Percentiles rank a stretch among this genome's conserved stretches.
Conservation (phyloP, 2,888 invertebrate species). For the Microplitis manilae region DNA sequence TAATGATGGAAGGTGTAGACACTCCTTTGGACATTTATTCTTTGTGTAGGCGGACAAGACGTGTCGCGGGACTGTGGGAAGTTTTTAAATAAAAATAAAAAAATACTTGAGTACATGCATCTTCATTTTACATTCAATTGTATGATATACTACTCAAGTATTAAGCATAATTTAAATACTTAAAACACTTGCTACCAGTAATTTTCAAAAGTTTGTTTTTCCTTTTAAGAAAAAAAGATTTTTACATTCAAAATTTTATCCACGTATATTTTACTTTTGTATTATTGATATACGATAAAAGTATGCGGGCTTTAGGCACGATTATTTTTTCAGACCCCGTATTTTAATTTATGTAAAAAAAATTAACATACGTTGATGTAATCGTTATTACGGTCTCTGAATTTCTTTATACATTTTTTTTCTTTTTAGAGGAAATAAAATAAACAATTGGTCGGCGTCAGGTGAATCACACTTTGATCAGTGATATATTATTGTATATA, state of each 20-base stretch:
- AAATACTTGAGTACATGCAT: background rate
- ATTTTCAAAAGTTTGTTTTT: background rate
- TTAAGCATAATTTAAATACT: background rate
- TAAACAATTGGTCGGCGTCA: slow-evolving; percentile 7
- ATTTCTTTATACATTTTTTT: background rate
- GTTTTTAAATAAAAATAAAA: background rate
- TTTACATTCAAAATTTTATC: too few relatives aligned
- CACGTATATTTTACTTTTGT: too few relatives aligned
- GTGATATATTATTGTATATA: background rate
- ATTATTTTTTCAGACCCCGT: too few relatives aligned
- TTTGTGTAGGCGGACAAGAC: slow-evolving; percentile 15
- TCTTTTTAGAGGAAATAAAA: background rate
- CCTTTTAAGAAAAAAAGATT: background rate
- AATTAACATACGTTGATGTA: too few relatives aligned
- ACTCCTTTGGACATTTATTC: slow-evolving; percentile 2
- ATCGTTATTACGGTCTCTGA: too few relatives aligned
- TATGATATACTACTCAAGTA: background rate
- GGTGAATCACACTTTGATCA: slow-evolving; percentile 21
- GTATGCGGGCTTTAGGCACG: too few relatives aligned
- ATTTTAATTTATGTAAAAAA: too few relatives aligned
- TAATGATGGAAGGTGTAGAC: background rate
- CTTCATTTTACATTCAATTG: background rate
- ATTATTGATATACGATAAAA: too few relatives aligned
- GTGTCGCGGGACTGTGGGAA: background rate
- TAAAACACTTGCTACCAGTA: background rate